Base-by-base conservation (phyloP, 2,113 vertebrate species). In the Rhagologus leucostigma region DNA sequence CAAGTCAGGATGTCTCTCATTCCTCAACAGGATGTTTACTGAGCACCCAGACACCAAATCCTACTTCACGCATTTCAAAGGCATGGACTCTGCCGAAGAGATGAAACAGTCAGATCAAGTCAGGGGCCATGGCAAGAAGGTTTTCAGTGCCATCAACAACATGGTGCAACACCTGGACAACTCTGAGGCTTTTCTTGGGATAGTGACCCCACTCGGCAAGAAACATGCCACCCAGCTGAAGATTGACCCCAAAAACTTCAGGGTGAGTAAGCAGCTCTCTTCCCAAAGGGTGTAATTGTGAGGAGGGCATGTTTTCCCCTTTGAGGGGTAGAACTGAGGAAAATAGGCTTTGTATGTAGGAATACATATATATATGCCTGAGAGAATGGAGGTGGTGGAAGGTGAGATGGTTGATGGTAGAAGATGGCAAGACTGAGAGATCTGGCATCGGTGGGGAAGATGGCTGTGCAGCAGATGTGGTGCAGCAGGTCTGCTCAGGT, bases 131-230 rank as follows among this genome's bases (percentile, higher is more conserved):
- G 95, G 94, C 80, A 97, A 97, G 92, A 96, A 23, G 73, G 96
- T 97, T 87, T 95, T 97, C 73, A 62, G 56, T 1, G 64, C 96
- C 83, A 95, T 96, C 86, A 97, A 97, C 0, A 92, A 97, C 80
- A 95, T 96, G 95, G 93, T 96, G 94, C 96, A 97, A 73, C 94
- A 97, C 53, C 63, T 97, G 90, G 96, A 95, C 86, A 97, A 91
- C 84, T 92, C 92, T 0, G 95, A 97, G 70, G 89, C 90, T 92
- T 97, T 97, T 87, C 88, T 94, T 89, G 96, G 95, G 41, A 79
- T 95, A 87, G 32, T 96, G 83, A 96, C 93, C 65, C 96, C 96
- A 26, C 87, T 96, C 0, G 95, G 95, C 65, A 96, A 96, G 94
- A 97, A 95, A 93, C 95, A 96, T 39, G 96, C 90, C 33, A 95